These are phyloP conservation scores for Trypoxylus dichotomus DNA, from an alignment of 1,140 invertebrate species.

Conservation along the genomic window DNA sequence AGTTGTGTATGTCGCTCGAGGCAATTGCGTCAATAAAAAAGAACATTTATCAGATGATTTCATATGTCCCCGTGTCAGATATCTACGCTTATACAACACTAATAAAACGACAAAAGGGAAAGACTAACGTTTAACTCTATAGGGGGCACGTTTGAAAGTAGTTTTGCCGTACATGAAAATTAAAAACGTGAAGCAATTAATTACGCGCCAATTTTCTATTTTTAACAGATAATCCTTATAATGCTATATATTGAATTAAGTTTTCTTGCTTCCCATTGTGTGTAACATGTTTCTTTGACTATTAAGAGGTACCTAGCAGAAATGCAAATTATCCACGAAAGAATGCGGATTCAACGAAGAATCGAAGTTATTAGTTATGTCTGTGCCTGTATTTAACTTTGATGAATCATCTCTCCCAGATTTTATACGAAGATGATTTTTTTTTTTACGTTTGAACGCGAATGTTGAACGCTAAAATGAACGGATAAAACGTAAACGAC, in stretches of 20 bases:
- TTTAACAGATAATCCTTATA: too few relatives aligned
- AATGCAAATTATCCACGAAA: neutral
- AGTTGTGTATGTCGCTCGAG: neutral
- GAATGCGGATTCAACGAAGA: neutral
- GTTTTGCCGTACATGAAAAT: too few relatives aligned
- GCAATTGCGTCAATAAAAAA: neutral
- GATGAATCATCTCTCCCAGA: neutral
- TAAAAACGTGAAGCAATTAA: neutral
- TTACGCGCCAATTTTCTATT: too few relatives aligned
- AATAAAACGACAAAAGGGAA: neutral
- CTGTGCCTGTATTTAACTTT: neutral
- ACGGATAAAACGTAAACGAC: neutral
- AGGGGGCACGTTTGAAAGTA: neutral
- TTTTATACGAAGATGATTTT: neutral
- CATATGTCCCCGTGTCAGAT: neutral
- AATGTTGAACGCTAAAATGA: neutral
- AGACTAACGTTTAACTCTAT: neutral
- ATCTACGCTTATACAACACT: neutral
- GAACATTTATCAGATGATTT: conserved; percentile 7
- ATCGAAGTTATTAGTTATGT: too few relatives aligned
- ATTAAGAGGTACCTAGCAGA: neutral
- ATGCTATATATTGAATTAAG: too few relatives aligned
- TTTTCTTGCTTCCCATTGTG: too few relatives aligned
- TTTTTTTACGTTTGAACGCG: neutral
- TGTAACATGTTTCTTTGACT: neutral